Conservation (phyloP, 2,113 vertebrate genomes). For the Gila orcuttii region DNA sequence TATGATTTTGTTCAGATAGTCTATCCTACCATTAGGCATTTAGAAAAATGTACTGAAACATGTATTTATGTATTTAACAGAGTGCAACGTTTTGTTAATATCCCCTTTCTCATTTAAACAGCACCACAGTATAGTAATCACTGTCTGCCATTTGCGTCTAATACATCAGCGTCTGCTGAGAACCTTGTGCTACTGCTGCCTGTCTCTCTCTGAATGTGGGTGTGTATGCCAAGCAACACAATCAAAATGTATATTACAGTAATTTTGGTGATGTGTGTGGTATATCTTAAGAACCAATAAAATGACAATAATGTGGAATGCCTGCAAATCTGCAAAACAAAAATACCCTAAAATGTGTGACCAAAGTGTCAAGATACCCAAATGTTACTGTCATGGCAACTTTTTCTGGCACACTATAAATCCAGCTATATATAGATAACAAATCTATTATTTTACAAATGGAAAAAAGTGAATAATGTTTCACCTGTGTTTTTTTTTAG, state of each 20-base stretch:
- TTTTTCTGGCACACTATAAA: too few relatives aligned
- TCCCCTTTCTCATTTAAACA: slow-evolving; percentile 23
- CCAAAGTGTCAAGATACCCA: too few relatives aligned
- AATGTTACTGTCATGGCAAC: too few relatives aligned
- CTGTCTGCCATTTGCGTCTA: slow-evolving; percentile 18
- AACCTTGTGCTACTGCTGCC: slow-evolving; percentile 1
- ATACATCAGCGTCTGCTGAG: slow-evolving; percentile 24
- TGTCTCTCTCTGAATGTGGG: slow-evolving; percentile 38
- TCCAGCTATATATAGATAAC: too few relatives aligned
- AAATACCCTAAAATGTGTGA: too few relatives aligned
- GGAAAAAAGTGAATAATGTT: too few relatives aligned
- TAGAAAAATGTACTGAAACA: background rate
- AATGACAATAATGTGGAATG: background rate
- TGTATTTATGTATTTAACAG: background rate
- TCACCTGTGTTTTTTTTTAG: too few relatives aligned
- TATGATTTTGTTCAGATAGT: background rate
- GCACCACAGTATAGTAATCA: slow-evolving; percentile 14
- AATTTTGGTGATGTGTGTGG: background rate
- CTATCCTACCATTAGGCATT: background rate
- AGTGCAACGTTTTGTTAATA: slow-evolving; percentile 28
- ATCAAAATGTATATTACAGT: background rate
- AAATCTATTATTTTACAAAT: too few relatives aligned
- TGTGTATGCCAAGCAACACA: background rate
- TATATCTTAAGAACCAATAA: background rate
- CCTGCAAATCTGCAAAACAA: too few relatives aligned